Evolutionary conservation across 2,797 vertebrate species (phyloP), one percentile per base, ranked within the genome.

Genomic region (Loriculus beryllinus): DNA sequence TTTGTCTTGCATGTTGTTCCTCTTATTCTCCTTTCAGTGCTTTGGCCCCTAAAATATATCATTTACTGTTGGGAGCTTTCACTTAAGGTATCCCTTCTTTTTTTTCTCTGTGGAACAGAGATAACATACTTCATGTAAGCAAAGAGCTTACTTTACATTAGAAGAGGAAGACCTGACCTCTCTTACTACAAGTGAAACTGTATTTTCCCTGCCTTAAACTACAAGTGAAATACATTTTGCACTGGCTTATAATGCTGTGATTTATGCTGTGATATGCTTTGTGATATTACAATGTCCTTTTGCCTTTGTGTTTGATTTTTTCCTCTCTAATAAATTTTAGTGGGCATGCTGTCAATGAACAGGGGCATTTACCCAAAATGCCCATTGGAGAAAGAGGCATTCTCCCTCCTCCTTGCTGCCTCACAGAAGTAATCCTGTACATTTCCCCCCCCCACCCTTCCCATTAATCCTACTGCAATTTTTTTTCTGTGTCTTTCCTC

Each of bases 301-400:
- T 96, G 97, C 97, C 97, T 97, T 97, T 97, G 97, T 96, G 94
- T 96, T 93, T 96, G 96, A 94, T 96, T 96, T 97, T 95, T 92
- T 69, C 70, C 67, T 64, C 79, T 93, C 82, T 91, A 92, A 96
- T 97, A 95, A 95, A 96, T 96, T 96, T 85, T 88, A 95, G 96
- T 95, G 93, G 94, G 72, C 65, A 31, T 74, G 57, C 92, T 94
- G 90, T 93, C 90, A 67, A 60, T 60, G 67, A 76, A 49, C 0
- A 2, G 78, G 85, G 82, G 80, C 72, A 48, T 92, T 90, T 81
- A 63, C 90, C 85, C 79, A 40, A 92, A 86, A 79, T 67, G 42
- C 64, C 56, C 39, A 2, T 29, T 64, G 82, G 74, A 90, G 29
- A 62, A 47, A 4, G 64, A 39, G 75, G 51, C 26, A 19, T 76